A percentile compares a stretch with the other conserved stretches of the same genome.
Evolutionary conservation across 2,888 invertebrate species (phyloP).

Genomic region (Orchesellides sinensis): DNA sequence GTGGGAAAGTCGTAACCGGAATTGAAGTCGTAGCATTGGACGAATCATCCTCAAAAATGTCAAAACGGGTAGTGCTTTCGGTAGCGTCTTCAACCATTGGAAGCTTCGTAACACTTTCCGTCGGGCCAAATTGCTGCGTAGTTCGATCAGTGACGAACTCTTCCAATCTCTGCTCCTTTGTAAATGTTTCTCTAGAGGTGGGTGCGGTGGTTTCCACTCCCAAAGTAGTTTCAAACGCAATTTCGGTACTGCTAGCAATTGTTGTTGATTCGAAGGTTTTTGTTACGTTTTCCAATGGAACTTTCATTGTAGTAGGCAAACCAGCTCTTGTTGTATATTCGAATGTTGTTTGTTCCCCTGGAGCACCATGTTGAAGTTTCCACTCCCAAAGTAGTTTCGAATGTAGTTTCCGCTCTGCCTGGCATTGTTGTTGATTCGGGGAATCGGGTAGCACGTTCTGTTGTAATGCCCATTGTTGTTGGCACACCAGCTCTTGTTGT

Average conservation of each 20-base stretch:
- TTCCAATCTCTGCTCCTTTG: neutral
- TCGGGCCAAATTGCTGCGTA: neutral
- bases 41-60: neutral
- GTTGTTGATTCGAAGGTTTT: neutral
- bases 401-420: neutral
- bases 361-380: neutral
- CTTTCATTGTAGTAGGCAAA: neutral
- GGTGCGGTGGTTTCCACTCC: neutral
- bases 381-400: neutral
- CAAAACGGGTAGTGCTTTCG: neutral
- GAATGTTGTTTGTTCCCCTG: neutral
- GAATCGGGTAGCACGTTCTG: neutral
- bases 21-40: conserved; percentile 1
- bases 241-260: neutral
- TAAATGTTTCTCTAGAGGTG: neutral
- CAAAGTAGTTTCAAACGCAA: conserved; percentile 14
- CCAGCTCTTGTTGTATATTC: neutral
- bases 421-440: neutral
- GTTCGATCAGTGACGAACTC: neutral
- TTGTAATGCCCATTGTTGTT: neutral
- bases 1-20: neutral
- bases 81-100: neutral
- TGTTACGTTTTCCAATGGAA: neutral
- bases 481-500: neutral
- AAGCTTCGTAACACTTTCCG: neutral